Evolutionary conservation across 53 echinoderm and acorn worm species (phyloP).

Genomic region (Echinometra lucunter): DNA sequence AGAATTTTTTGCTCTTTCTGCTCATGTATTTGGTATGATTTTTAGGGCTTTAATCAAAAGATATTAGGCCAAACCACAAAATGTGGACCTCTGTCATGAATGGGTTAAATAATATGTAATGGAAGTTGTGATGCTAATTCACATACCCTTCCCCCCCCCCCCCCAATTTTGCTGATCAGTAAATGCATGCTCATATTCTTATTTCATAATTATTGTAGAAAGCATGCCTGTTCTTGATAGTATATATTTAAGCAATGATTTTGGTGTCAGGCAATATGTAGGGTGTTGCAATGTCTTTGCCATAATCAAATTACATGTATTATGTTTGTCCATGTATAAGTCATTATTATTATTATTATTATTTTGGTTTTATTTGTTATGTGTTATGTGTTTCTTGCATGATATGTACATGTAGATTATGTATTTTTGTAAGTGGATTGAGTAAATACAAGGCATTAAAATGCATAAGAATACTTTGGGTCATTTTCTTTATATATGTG

Average conservation of each 20-base stretch:
- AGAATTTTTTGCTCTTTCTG: too few relatives aligned
- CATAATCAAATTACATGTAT: background rate
- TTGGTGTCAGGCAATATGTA: conserved; percentile 15
- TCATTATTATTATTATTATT: background rate
- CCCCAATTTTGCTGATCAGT: background rate
- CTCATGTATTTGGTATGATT: too few relatives aligned
- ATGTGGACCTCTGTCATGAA: too few relatives aligned
- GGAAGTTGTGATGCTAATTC: too few relatives aligned
- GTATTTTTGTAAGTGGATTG: background rate
- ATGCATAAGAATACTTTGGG: background rate
- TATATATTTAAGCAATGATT: background rate
- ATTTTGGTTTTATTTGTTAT: background rate
- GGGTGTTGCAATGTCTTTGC: conserved; percentile 7
- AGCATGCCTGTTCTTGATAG: background rate
- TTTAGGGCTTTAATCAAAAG: too few relatives aligned
- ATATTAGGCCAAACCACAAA: too few relatives aligned
- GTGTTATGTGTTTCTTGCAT: background rate
- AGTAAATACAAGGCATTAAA: background rate
- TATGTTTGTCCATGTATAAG: background rate
- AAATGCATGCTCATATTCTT: background rate
- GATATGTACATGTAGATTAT: background rate
- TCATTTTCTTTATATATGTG: background rate
- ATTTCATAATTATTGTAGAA: background rate
- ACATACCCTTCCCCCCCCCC: background rate
- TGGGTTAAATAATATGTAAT: too few relatives aligned